These are phyloP conservation scores for Tiliacea aurago DNA, from an alignment of 2,888 invertebrate genomes.

Conservation along the genomic window DNA sequence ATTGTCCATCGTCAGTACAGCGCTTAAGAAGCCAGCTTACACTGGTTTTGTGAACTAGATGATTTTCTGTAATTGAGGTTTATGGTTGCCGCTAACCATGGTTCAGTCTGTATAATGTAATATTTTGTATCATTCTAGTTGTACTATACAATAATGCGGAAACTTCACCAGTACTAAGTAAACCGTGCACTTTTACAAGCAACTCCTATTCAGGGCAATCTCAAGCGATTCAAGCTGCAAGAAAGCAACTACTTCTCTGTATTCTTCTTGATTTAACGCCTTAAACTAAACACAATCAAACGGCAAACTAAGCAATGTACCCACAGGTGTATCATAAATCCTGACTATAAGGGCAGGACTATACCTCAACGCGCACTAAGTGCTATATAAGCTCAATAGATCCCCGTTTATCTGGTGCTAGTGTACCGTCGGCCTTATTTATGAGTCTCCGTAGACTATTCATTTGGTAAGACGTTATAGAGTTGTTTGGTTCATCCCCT, in stretches of 20 bases:
- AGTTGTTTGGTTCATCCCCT: conserved; percentile 78
- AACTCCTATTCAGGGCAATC: background rate
- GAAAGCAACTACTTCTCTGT: background rate
- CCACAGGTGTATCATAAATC: conserved; percentile 83
- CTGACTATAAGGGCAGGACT: conserved; percentile 74
- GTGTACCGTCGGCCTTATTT: conserved; percentile 81
- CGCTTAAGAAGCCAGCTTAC: too few species aligned
- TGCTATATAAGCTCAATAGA: conserved; percentile 87
- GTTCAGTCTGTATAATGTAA: background rate
- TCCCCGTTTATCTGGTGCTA: conserved; percentile 85
- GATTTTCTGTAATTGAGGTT: background rate
- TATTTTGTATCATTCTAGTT: background rate
- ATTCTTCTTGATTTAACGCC: conserved; percentile 35
- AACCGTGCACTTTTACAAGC: background rate
- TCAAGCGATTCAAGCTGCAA: conserved; percentile 2
- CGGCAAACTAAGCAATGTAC: conserved; percentile 68
- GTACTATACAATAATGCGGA: background rate
- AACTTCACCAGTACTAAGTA: background rate
- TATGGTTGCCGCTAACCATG: background rate
- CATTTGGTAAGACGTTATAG: conserved; percentile 82
- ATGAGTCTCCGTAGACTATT: conserved; percentile 82
- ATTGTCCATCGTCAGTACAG: too few species aligned
- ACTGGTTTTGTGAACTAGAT: too few species aligned
- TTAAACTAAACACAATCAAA: conserved; percentile 64
- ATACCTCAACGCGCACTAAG: conserved; percentile 78